Evolutionary conservation across 2,888 invertebrate species (phyloP).

Genomic region (Gastracanthus pulcherrimus): DNA sequence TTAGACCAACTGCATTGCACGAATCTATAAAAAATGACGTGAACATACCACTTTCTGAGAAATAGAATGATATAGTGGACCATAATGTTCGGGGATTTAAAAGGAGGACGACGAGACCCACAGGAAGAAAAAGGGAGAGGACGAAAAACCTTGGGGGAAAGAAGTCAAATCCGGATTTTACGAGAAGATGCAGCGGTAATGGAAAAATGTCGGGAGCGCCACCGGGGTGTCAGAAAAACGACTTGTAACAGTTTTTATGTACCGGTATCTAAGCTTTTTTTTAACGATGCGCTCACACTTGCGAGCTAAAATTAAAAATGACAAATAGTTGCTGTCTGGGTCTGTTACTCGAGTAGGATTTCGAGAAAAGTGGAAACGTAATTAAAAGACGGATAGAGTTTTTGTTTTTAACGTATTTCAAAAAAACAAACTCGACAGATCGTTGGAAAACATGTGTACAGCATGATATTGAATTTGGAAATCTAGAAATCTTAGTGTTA

Average conservation of each 20-base stretch:
- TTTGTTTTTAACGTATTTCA: conserved; percentile 2
- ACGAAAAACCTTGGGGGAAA: conserved; percentile 43
- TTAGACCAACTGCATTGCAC: no score
- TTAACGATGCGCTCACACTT: background rate
- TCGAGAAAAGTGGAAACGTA: conserved; percentile 10
- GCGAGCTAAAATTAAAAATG: conserved; percentile 52
- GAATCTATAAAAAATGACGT: background rate
- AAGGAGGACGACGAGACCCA: conserved; percentile 42
- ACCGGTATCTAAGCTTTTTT: background rate
- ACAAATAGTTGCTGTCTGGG: conserved; percentile 25
- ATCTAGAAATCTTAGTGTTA: background rate
- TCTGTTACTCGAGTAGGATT: background rate
- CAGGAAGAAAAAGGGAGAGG: conserved; percentile 56
- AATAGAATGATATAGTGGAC: conserved; percentile 5
- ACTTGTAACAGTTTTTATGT: conserved; percentile 12
- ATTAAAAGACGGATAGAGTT: conserved; percentile 47
- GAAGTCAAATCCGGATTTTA: conserved; percentile 55
- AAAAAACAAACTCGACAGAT: no score
- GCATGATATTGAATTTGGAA: background rate
- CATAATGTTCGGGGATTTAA: conserved; percentile 36
- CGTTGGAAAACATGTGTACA: conserved; percentile 6
- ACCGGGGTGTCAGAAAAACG: conserved; percentile 8
- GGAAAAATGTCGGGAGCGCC: conserved; percentile 32
- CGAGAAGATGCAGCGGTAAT: conserved; percentile 30
- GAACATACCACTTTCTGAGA: background rate